Evolutionary conservation across 2,797 vertebrate genomes (phyloP), one percentile per base, ranked within the genome.

Genomic region (Leucoraja ocellata): DNA sequence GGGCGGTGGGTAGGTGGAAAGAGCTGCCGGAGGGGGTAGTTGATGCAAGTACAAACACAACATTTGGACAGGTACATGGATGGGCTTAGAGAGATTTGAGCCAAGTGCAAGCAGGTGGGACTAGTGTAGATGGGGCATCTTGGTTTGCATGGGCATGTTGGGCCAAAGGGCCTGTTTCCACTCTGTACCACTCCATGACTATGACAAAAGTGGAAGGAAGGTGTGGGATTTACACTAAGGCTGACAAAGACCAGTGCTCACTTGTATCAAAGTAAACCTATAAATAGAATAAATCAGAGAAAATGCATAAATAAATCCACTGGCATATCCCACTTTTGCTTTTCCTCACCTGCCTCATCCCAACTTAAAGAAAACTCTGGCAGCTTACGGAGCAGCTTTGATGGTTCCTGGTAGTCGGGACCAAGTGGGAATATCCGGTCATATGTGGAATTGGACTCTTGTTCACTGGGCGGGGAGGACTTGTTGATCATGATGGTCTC

Each of bases 321-420:
- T 63, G 36, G n/a, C 61, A 74, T 74, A 54, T 76, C 23, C 9
- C 23, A 54, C 71, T 16, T 71, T 16, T 71, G 76, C 54, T 86
- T 93, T 74, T 88, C 93, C 96, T 96, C 96, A 99, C 98, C 97
- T 0, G 96, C 94, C 93, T 99, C 98, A 76, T 99, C 98, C 5
- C 97, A 96, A 86, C 94, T 97, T 0, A 97, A 95, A 0, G 97
- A 95, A 94, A 99, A 98, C 94, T 98, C 98, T 0, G 98, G 98
- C 71, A 99, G 97, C 94, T 99, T 99, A 94, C 97, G 97, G 94
- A 99, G 97, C 93, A 99, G 96, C 78, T 97, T 96, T 0, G 98
- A 99, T 0, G 98, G 99, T 95, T 99, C 98, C 96, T 99, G 98
- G 95, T 99, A 99, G 95, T 99, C 98, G 0, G 98, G 97, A 2